phyloP scores from a whole-genome alignment of 2,113 vertebrate genomes.

The Rissa tridactyla region DNA sequence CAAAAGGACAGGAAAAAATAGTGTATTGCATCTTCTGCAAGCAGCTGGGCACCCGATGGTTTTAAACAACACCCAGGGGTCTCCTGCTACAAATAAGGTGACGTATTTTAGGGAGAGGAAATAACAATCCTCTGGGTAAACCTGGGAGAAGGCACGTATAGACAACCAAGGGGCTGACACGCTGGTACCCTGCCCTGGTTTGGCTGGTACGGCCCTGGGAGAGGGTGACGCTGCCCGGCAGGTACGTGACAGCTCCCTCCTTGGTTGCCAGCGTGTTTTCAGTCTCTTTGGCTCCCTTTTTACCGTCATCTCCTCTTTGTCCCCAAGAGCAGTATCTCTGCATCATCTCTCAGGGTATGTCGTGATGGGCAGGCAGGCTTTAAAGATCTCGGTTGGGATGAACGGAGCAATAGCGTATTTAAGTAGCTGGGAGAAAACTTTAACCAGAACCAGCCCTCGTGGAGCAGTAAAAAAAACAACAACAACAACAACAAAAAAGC shows the following conservation, averaged over 20 bases:
- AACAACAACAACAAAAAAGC: not conserved
- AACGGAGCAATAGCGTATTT: not conserved
- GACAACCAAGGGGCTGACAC: not conserved
- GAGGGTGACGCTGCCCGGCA: not conserved
- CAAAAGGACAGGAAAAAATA: not conserved
- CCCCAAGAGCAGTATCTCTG: not conserved
- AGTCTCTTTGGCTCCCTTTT: not conserved
- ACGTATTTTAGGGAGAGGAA: not conserved
- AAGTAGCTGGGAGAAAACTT: not conserved
- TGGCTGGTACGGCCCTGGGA: not conserved
- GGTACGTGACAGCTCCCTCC: not conserved
- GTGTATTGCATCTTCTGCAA: accelerated
- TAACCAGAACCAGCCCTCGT: not conserved
- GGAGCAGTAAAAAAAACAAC: not conserved
- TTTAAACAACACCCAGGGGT: not conserved
- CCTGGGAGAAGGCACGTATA: not conserved
- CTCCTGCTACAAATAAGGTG: not conserved
- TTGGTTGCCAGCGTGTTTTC: not conserved
- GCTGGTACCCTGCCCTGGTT: not conserved
- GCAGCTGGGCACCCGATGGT: not conserved
- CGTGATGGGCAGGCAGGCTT: not conserved
- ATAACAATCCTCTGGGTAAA: not conserved
- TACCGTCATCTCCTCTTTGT: not conserved
- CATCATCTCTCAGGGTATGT: not conserved
- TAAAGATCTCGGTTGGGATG: not conserved